Evolutionary conservation across 2,797 vertebrate species (phyloP), one percentile per base, ranked within the genome.

Genomic region (Erithacus rubecula): DNA sequence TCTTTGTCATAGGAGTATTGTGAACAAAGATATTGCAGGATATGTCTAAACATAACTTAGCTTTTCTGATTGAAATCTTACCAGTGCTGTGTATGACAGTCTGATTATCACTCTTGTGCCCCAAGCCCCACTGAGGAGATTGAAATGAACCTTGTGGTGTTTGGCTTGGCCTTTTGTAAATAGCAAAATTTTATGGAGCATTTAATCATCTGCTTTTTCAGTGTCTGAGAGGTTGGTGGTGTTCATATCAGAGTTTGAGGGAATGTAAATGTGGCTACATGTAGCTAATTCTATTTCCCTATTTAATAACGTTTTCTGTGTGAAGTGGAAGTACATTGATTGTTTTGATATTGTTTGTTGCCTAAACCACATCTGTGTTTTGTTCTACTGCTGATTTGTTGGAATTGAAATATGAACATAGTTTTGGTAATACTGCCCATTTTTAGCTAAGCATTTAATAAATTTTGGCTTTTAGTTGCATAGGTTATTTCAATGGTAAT

Each of bases 31-130:
- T 44, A 27, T 11, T n/a, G n/a, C 30, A 62, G 46, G 36, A 18
- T 64, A 12, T 1, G 0, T 52, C 11, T 17, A 41, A 56, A 13
- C 2, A 3, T 22, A 29, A 24, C 18, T 76, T 56, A 76, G 23
- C 11, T 64, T 14, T 87, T 59, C n/a, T 53, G 16, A 8, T 8
- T 58, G 44, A n/a, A 39, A 83, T 12, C 15, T 55, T 36, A 12
- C 0, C 12, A 3, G 5, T 21, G 6, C 49, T 59, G 37, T 9
- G 20, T 46, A 27, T 0, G 0, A 21, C 8, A 39, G 12, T 23
- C 21, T 34, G 27, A 17, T 30, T 26, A 24, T 3, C 11, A 29
- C 19, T 11, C 26, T 59, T 12, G 55, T 69, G 32, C 34, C 29
- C 52, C 12, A 39, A 43, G 24, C 5, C 5, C 6, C 34, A 0